Conservation (phyloP, 2,113 vertebrate genomes). For the Elachura formosa region DNA sequence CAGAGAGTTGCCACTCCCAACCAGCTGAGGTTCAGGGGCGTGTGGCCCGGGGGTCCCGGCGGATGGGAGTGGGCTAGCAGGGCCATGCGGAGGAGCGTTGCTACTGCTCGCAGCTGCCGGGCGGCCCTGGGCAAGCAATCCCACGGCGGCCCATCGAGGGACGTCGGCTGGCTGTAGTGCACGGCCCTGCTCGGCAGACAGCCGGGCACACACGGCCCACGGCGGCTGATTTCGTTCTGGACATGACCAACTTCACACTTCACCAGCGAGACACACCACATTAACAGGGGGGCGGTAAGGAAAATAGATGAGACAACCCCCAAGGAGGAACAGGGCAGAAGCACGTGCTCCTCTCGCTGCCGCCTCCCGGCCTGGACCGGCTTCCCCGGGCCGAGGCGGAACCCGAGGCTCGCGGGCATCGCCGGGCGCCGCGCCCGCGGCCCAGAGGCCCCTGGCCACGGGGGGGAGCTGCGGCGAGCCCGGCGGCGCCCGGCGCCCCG, state of each 20-base stretch:
- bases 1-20: not conserved
- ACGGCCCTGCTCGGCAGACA: not conserved
- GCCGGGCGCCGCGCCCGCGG: accelerated
- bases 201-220: not conserved
- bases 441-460: accelerated
- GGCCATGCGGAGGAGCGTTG: accelerated
- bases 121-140: accelerated
- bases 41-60: accelerated
- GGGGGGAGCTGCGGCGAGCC: no score
- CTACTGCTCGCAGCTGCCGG: not conserved
- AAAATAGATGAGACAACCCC: not conserved
- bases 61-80: no score
- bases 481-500: accelerated
- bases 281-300: not conserved
- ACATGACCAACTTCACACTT: not conserved
- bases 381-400: no score
- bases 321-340: not conserved
- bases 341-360: not conserved
- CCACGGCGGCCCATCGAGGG: accelerated
- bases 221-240: no score
- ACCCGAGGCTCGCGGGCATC: no score
- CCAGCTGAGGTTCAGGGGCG: not conserved
- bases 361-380: not conserved
- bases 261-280: not conserved
- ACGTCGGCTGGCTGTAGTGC: accelerated